Base-by-base conservation (phyloP, 2,113 vertebrate species). In the Oxyruncus cristatus region DNA sequence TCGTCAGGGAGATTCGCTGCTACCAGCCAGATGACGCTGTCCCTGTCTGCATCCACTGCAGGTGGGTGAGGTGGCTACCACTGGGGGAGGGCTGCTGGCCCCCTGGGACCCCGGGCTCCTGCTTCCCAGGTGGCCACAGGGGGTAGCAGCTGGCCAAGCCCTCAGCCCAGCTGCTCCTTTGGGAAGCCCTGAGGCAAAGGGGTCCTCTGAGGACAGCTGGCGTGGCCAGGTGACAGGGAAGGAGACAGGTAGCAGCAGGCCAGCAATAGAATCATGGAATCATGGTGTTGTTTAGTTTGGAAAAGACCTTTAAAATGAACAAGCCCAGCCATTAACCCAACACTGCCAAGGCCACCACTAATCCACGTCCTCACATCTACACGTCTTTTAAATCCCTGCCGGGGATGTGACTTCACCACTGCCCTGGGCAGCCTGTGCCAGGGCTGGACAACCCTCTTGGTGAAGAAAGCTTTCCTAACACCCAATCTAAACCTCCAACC, bases 41-140 rank as follows among this genome's bases (percentile, higher is more conserved):
- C 42, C 99, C 99, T 13, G 94, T 99, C 72, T 99, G 99, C 85
- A 94, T 99, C 95, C 99, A 99, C 97, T 99, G 99, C 99, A 99
- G 99, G 99, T 99, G 86, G 82, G 94, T 83, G 42, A 49, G 18
- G 56, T 19, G 47, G 23, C 19, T 49, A 50, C 32, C 4, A 23
- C 28, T 3, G 18, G 28, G 42, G 47, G 39, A 41, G 65, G 49
- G 58, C 17, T 79, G 52, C 44, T 11, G 7, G 82, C 3, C 63
- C 26, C 17, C 16, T 37, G 2, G 2, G 13, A 4, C 12, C 59
- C 30, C 0, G 0, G 2, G 13, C 59, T 44, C 22, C 26, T 0
- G 1, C 2, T 2, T 32, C 53, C 46, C 0, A 0, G 26, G 46
- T 1, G 4, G 21, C 26, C 4, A 2, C 39, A 44, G 63, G 2